phyloP scores from a whole-genome alignment of 2,888 invertebrate species.

The Rhodophaea formosa region DNA sequence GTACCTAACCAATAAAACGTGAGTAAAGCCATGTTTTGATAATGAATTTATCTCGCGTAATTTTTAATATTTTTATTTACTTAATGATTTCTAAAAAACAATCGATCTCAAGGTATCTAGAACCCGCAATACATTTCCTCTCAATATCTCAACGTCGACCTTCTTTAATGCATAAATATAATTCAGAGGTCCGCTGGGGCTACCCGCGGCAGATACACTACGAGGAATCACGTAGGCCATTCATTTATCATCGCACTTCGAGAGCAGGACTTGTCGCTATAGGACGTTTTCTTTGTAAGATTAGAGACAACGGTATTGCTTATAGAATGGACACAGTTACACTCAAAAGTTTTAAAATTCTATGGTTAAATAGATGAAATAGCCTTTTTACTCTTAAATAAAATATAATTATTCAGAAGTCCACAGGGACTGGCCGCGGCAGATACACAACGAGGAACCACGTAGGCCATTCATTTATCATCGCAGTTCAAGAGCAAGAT shows the following conservation, averaged over 20 bases:
- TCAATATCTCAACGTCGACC: slow-evolving; percentile 35
- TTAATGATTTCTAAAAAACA: too few relatives aligned
- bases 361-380: too few relatives aligned
- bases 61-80: too few relatives aligned
- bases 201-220: slow-evolving; percentile 29
- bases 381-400: too few relatives aligned
- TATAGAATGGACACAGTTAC: too few relatives aligned
- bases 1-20: too few relatives aligned
- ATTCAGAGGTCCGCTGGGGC: slow-evolving; percentile 28
- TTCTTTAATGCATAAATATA: slow-evolving; percentile 30
- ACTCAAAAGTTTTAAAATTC: too few relatives aligned
- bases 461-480: slow-evolving; percentile 28
- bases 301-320: too few relatives aligned
- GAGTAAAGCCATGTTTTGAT: too few relatives aligned
- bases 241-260: slow-evolving; percentile 28
- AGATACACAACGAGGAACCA: slow-evolving; percentile 30
- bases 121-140: slow-evolving; percentile 15
- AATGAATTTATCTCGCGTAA: too few relatives aligned
- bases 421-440: slow-evolving; percentile 26
- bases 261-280: slow-evolving; percentile 25
- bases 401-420: slow-evolving; percentile 30
- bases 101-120: slow-evolving; percentile 5
- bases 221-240: slow-evolving; percentile 26
- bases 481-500: slow-evolving; percentile 22
- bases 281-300: slow-evolving; percentile 13